These are phyloP conservation scores for Carcina quercana DNA, from an alignment of 2,888 invertebrate genomes.

Conservation along the genomic window DNA sequence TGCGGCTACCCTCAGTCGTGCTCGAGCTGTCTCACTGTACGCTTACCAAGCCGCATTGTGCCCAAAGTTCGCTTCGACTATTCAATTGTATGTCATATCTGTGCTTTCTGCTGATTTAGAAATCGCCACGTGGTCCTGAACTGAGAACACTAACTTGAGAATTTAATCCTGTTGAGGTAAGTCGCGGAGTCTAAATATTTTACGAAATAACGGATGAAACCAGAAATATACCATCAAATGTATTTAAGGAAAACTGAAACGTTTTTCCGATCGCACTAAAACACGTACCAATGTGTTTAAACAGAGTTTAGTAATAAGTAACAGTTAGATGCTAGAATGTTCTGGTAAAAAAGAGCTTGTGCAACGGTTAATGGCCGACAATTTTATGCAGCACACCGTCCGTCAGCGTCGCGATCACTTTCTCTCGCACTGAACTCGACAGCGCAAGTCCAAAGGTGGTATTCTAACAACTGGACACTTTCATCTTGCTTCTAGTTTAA, in stretches of 20 bases:
- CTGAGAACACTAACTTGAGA: constrained; percentile 25
- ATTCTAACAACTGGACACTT: too few species aligned
- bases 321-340: constrained; percentile 1
- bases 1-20: constrained; percentile 57
- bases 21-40: constrained; percentile 47
- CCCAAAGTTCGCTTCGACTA: constrained; percentile 35
- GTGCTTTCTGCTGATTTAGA: constrained; percentile 25
- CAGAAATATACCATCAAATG: background rate
- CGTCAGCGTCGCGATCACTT: constrained; percentile 46
- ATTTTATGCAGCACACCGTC: constrained; percentile 25
- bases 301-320: too few species aligned
- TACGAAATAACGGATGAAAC: too few species aligned
- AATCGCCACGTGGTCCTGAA: constrained; percentile 24
- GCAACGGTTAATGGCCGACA: constrained; percentile 59
- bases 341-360: constrained; percentile 1
- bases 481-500: too few species aligned
- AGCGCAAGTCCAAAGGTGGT: background rate
- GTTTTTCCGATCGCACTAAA: too few species aligned
- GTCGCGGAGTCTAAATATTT: constrained; percentile 44
- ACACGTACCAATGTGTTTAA: too few species aligned
- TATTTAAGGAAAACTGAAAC: too few species aligned
- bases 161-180: constrained; percentile 39
- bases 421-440: constrained; percentile 38
- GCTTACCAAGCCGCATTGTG: constrained; percentile 25
- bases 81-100: constrained; percentile 49